Conservation (phyloP, 2,888 invertebrate genomes). For the Coenonympha glycerion region DNA sequence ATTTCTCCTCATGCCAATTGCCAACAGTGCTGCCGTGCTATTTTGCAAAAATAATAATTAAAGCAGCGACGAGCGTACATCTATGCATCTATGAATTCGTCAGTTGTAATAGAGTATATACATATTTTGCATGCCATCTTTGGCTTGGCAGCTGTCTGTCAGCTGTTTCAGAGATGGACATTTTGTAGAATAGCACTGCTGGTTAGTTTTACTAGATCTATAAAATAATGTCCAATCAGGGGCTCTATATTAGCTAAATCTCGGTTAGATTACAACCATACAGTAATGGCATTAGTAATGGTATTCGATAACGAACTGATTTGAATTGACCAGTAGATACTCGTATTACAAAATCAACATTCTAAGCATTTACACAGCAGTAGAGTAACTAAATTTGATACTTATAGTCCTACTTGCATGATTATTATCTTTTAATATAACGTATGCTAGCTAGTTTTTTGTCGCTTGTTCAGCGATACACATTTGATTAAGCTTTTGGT, state of each 20-base stretch:
- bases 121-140: too few relatives aligned
- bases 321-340: constrained; percentile 9
- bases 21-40: too few relatives aligned
- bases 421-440: not conserved
- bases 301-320: constrained; percentile 19
- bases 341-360: constrained; percentile 29
- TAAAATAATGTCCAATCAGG: too few relatives aligned
- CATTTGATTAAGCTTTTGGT: not conserved
- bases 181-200: too few relatives aligned
- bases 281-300: not conserved
- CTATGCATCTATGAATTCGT: too few relatives aligned
- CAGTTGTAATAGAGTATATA: too few relatives aligned
- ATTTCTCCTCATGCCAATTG: too few relatives aligned
- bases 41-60: too few relatives aligned
- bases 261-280: not conserved
- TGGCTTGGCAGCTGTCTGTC: too few relatives aligned
- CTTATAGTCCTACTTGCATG: not conserved
- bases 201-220: too few relatives aligned
- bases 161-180: too few relatives aligned
- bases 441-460: not conserved
- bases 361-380: constrained; percentile 28
- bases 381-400: not conserved
- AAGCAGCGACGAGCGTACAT: too few relatives aligned
- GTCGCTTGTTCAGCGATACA: not conserved
- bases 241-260: not conserved